phyloP scores from a whole-genome alignment of 2,113 vertebrate genomes.

The Pedetes capensis region DNA sequence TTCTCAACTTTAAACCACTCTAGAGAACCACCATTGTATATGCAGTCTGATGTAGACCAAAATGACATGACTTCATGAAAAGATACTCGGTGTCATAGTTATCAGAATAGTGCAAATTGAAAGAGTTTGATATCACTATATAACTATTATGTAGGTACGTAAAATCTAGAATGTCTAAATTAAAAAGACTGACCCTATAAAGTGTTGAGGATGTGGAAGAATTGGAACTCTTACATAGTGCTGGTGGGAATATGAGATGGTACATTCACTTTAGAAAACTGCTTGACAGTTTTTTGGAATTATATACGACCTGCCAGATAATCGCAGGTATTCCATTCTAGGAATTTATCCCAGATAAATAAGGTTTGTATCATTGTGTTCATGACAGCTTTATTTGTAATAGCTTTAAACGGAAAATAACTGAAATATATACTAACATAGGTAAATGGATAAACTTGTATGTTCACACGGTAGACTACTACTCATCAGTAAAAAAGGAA shows the following conservation, averaged over 20 bases:
- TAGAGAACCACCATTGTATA: too few species aligned
- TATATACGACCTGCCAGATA: neutral
- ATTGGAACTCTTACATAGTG: too few species aligned
- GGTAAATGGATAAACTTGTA: neutral
- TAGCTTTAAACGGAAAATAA: conserved; percentile 17
- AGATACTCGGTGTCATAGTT: neutral
- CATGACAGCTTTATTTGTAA: neutral
- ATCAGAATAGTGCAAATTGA: conserved; percentile 13
- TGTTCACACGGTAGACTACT: neutral
- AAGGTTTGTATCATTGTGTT: neutral
- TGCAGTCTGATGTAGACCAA: too few species aligned
- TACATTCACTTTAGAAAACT: neutral
- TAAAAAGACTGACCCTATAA: neutral
- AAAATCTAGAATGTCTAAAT: neutral
- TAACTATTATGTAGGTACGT: neutral
- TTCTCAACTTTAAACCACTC: too few species aligned
- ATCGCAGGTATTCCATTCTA: neutral
- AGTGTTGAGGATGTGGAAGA: neutral
- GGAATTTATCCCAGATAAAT: neutral
- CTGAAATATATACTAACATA: neutral
- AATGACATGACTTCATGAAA: neutral
- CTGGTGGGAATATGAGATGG: too few species aligned
- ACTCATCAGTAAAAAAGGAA: neutral
- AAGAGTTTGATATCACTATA: neutral
- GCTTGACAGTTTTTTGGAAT: neutral